Base-by-base conservation (phyloP, 2,888 invertebrate species). In the Hipparchia sbordonii region DNA sequence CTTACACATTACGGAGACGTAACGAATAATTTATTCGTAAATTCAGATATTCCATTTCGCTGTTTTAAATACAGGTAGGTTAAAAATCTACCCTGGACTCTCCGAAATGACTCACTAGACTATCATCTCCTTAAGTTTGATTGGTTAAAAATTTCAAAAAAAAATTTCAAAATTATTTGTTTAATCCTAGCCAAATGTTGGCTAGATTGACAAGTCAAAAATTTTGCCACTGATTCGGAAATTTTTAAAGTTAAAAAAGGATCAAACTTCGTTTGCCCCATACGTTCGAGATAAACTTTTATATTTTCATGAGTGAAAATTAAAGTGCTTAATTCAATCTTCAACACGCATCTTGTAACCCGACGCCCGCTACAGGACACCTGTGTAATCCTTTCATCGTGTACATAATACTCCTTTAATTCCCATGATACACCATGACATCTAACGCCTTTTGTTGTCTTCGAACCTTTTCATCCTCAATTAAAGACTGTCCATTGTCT, bases 341-440 rank as follows among this genome's bases (percentile, higher is more conserved):
- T 39, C 8, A 52, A 52, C 57, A 68, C 67, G 57, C 56, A 52
- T 71, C 74, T 70, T 75, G 82, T 79, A 84, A 83, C 81, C 75
- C 80, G 79, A 72, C 77, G 72, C 79, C 78, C 81, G 79, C 79
- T 76, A 75, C 81, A 84, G 87, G 87, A 89, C 93, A 93, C 93
- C 93, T 93, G 93, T 93, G 92, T 92, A 92, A 93, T 89, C 93
- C 91, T 91, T 92, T 92, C 92, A 91, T 84, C 87, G 82, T 77
- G 69, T 80, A 82, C 81, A 93, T 93, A 93, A 93, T 93, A 89
- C 91, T 86, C 85, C 89, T 89, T 91, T 93, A 93, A 93, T 93
- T 90, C 90, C 82, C 86, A 89, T 93, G 93, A 93, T 93, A 92
- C 85, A 87, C 89, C 92, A 87, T 92, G 93, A 92, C 93, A 91